Percentiles rank a stretch among this genome's conserved stretches.
phyloP scores from a whole-genome alignment of 2,797 vertebrate genomes.

The Hapalemur alaotrensis region DNA sequence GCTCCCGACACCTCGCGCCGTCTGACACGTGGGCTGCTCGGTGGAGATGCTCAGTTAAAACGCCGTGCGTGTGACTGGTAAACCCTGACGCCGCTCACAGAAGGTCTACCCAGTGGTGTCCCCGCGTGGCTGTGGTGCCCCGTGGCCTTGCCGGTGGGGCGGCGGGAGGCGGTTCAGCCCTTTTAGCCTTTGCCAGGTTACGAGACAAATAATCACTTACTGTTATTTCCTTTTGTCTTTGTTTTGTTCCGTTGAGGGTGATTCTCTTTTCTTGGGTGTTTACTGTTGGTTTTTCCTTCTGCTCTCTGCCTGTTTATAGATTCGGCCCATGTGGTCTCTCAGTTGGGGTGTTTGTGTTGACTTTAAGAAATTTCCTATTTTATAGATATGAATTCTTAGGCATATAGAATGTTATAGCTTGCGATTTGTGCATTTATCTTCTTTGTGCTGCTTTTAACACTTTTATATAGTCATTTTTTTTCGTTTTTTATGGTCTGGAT shows the following conservation, averaged over 20 bases:
- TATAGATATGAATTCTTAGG: neutral
- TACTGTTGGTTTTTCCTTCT: neutral
- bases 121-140: fast-evolving
- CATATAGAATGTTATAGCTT: neutral
- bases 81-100: fast-evolving
- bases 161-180: no score
- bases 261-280: neutral
- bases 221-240: fast-evolving
- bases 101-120: fast-evolving
- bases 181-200: fast-evolving
- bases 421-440: neutral
- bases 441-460: neutral
- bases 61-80: fast-evolving
- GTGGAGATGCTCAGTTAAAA: fast-evolving
- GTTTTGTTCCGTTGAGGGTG: neutral
- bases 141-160: fast-evolving
- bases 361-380: neutral
- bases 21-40: neutral
- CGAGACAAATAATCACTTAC: fast-evolving
- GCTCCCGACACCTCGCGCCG: neutral
- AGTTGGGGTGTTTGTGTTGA: no score
- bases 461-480: fast-evolving
- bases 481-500: neutral
- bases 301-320: fast-evolving
- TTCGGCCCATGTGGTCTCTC: neutral